Conservation (phyloP, 2,888 invertebrate species). For the Apoda limacodes region DNA sequence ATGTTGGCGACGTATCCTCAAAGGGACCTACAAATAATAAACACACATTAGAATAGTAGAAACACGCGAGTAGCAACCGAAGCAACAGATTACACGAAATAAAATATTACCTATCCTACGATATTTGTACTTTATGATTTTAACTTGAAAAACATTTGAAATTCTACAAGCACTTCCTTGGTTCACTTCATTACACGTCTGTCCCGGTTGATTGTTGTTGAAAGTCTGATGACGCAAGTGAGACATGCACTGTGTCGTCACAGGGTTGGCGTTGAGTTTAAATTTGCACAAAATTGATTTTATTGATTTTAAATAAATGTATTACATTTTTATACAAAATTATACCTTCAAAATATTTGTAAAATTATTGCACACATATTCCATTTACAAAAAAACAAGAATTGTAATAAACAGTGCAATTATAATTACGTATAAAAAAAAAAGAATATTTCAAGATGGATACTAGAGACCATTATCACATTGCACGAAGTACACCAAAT, state of each 20-base stretch:
- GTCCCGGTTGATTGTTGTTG: conserved; percentile 54
- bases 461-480: too few species aligned
- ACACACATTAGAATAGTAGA: neutral
- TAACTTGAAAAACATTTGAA: conserved; percentile 62
- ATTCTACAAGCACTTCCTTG: conserved; percentile 40
- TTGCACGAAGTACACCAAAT: too few species aligned
- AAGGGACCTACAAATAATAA: conserved; percentile 20
- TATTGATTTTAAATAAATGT: conserved; percentile 2
- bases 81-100: conserved; percentile 1
- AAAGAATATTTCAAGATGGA: too few species aligned
- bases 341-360: neutral
- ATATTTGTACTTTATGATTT: conserved; percentile 62
- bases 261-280: conserved; percentile 29
- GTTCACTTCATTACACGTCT: conserved; percentile 47
- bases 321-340: neutral
- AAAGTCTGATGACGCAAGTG: conserved; percentile 61
- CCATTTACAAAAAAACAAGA: too few species aligned
- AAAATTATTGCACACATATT: conserved; percentile 21
- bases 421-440: too few species aligned
- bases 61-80: neutral
- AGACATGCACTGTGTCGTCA: conserved; percentile 52
- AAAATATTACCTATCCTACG: conserved; percentile 51
- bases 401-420: too few species aligned
- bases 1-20: conserved; percentile 67
- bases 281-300: conserved; percentile 33